phyloP scores from a whole-genome alignment of 2,113 vertebrate species.

The Neolamprologus sp. region DNA sequence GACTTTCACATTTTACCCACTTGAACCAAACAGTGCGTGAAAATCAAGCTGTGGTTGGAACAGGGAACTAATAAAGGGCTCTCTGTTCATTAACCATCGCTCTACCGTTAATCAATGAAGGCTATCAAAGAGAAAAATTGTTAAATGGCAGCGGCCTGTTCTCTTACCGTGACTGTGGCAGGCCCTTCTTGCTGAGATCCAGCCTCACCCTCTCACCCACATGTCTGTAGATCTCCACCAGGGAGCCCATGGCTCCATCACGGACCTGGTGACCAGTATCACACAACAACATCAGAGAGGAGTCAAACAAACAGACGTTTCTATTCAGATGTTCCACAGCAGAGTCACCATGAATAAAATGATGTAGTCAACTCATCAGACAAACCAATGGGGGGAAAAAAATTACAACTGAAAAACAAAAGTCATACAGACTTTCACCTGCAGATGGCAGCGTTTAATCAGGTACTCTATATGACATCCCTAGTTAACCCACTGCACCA shows the following conservation, averaged over 20 bases:
- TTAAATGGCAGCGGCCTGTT: background rate
- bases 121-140: background rate
- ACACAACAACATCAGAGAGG: background rate
- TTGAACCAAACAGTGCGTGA: background rate
- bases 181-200: slow-evolving; percentile 96
- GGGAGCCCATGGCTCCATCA: slow-evolving; percentile 91
- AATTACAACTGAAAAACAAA: background rate
- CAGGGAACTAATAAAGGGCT: background rate
- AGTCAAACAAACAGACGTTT: background rate
- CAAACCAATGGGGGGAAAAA: rapidly evolving
- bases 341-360: background rate
- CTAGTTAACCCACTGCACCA: background rate
- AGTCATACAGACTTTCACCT: background rate
- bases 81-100: background rate
- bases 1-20: background rate
- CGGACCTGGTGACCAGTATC: slow-evolving; percentile 75
- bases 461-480: background rate
- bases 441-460: background rate
- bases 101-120: background rate
- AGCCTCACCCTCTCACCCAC: slow-evolving; percentile 95
- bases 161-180: slow-evolving; percentile 91
- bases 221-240: slow-evolving; percentile 98
- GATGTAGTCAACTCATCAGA: background rate
- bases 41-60: background rate
- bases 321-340: background rate